Percentiles rank a stretch among this genome's conserved stretches.
These are phyloP conservation scores for Calcarius ornatus DNA, from an alignment of 2,113 vertebrate genomes.

Conservation along the genomic window DNA sequence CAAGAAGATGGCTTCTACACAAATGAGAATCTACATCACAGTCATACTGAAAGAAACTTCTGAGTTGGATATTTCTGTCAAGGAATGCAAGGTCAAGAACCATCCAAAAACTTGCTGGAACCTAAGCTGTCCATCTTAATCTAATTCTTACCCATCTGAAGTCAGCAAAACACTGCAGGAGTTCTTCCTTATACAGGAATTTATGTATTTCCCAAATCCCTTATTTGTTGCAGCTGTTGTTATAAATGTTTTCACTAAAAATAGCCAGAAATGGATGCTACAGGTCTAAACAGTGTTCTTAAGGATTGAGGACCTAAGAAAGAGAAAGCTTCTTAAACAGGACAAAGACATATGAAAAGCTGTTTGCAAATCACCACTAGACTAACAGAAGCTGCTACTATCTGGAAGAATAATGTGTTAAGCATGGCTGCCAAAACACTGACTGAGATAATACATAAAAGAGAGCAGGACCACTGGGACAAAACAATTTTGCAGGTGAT, in stretches of 20 bases:
- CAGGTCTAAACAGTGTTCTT: neutral
- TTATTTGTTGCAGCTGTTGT: neutral
- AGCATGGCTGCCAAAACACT: neutral
- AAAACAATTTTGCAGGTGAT: neutral
- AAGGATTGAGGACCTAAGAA: neutral
- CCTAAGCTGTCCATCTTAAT: neutral
- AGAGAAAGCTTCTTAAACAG: neutral
- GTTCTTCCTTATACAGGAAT: neutral
- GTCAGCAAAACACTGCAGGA: neutral
- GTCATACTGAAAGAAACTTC: neutral
- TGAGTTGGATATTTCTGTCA: neutral
- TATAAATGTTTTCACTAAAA: neutral
- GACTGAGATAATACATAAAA: neutral
- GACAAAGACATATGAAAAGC: neutral
- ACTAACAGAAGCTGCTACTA: neutral
- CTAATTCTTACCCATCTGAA: neutral
- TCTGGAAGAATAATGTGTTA: neutral
- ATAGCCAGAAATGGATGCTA: neutral
- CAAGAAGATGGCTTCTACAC: neutral
- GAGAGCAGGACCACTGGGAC: neutral
- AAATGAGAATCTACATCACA: neutral
- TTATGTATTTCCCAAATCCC: neutral
- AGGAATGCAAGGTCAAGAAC: neutral
- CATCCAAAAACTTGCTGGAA: neutral
- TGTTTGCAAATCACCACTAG: neutral